Conservation (phyloP, 2,888 invertebrate species). For the Drosophila siamana region DNA sequence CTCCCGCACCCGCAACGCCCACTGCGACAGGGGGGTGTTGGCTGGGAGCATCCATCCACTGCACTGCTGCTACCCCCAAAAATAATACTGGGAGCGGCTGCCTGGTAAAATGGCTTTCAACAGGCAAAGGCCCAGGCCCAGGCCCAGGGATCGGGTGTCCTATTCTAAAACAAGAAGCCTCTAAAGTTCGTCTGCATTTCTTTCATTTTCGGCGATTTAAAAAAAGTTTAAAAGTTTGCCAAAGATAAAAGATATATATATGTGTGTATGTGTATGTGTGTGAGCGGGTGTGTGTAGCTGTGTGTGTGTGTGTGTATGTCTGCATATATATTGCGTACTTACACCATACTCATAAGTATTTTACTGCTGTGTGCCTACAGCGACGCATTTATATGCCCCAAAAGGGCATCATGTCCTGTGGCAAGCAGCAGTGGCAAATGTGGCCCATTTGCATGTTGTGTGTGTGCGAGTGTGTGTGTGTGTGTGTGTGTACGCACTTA, state of each 20-base stretch:
- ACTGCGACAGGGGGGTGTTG: too few relatives aligned
- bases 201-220: constrained; percentile 74
- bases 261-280: constrained; percentile 20
- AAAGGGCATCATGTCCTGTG: constrained; percentile 29
- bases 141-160: constrained; percentile 16
- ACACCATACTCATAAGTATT: constrained; percentile 60
- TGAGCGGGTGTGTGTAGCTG: constrained; percentile 23
- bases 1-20: constrained; percentile 10
- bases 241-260: constrained; percentile 73
- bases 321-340: constrained; percentile 56
- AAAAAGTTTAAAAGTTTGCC: constrained; percentile 78
- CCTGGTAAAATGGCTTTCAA: constrained; percentile 73
- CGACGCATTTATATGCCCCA: constrained; percentile 50
- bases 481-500: constrained; percentile 60
- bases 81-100: constrained; percentile 62
- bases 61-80: constrained; percentile 60
- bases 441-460: constrained; percentile 57
- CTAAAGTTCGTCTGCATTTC: constrained; percentile 75
- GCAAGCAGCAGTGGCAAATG: constrained; percentile 54
- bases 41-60: constrained; percentile 9
- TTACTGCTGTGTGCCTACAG: constrained; percentile 68
- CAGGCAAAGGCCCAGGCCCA: too few relatives aligned
- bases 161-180: constrained; percentile 52
- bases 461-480: constrained; percentile 13
- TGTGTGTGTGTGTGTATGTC: constrained; percentile 23